phyloP scores from a whole-genome alignment of 2,888 invertebrate species.

The Mamestra brassicae region DNA sequence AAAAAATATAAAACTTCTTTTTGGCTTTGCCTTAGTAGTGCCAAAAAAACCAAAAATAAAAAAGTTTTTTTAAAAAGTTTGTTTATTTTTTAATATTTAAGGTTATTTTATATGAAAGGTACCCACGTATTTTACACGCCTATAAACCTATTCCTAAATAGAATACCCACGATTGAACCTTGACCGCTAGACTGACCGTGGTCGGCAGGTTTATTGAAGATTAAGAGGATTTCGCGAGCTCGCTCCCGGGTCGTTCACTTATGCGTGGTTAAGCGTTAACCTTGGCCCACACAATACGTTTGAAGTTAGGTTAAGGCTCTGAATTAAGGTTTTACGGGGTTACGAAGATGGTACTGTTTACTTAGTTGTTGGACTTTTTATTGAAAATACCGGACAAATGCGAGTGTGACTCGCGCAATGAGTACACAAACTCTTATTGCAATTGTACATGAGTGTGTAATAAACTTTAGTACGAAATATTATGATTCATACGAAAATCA shows the following conservation, averaged over 20 bases:
- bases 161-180: constrained; percentile 12
- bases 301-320: constrained; percentile 10
- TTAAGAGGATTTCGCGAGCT: constrained; percentile 43
- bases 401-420: neutral
- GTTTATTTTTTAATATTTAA: too few species aligned
- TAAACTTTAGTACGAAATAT: too few species aligned
- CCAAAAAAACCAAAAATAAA: too few species aligned
- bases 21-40: too few species aligned
- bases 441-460: too few species aligned
- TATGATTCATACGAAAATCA: too few species aligned
- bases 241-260: constrained; percentile 33
- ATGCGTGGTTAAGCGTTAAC: constrained; percentile 15
- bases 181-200: constrained; percentile 47
- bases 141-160: neutral
- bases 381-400: neutral
- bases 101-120: too few species aligned
- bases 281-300: constrained; percentile 31
- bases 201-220: constrained; percentile 47
- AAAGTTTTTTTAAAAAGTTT: too few species aligned
- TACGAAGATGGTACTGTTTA: neutral
- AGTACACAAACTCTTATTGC: too few species aligned
- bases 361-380: too few species aligned
- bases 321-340: constrained; percentile 18
- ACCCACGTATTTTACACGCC: too few species aligned
- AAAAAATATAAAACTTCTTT: too few species aligned